Percentiles rank a stretch among this genome's conserved stretches.
Conservation (phyloP, 1,140 invertebrate species). For the Calycopis cecrops region DNA sequence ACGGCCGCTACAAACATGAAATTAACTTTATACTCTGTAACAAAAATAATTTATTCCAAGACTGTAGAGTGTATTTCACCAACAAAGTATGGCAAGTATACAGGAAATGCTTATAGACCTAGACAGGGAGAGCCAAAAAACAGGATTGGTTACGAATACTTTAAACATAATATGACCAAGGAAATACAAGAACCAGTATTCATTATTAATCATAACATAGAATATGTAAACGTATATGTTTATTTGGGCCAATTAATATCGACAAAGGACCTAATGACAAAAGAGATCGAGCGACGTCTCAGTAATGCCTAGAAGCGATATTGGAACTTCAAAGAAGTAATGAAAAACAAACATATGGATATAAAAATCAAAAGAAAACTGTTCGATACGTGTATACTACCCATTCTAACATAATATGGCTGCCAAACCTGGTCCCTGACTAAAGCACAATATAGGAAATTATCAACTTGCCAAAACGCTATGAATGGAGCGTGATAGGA, state of each 20-base stretch:
- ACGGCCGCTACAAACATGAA: constrained; percentile 10
- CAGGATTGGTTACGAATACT: not conserved
- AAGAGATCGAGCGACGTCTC: constrained; percentile 21
- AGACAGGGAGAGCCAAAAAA: constrained; percentile 1
- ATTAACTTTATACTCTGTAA: constrained; percentile 4
- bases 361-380: constrained; percentile 14
- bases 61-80: constrained; percentile 14
- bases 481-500: constrained; percentile 17
- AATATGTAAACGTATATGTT: not conserved
- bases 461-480: constrained; percentile 13
- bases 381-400: constrained; percentile 17
- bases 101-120: not conserved
- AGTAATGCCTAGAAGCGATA: constrained; percentile 15
- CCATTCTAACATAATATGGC: constrained; percentile 16
- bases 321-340: constrained; percentile 18
- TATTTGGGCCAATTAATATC: not conserved
- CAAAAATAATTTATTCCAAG: not conserved
- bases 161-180: not conserved
- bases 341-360: constrained; percentile 5
- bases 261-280: not conserved
- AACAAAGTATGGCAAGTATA: no score
- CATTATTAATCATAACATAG: not conserved
- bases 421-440: constrained; percentile 18
- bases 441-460: not conserved
- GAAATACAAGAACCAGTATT: not conserved